phyloP scores from a whole-genome alignment of 2,797 vertebrate genomes.

The Characodon lateralis region DNA sequence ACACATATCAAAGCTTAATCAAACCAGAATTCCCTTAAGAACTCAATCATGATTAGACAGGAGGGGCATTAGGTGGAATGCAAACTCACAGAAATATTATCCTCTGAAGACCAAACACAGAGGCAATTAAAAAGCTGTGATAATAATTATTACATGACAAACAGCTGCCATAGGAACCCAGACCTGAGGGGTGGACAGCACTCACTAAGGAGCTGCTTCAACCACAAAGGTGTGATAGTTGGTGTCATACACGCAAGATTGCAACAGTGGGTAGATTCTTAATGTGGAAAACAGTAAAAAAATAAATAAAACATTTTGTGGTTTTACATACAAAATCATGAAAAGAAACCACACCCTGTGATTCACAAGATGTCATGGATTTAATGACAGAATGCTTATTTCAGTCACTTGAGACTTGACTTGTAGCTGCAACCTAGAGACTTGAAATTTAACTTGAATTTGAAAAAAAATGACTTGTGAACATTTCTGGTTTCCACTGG shows the following conservation, averaged over 20 bases:
- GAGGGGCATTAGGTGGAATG: conserved; percentile 7
- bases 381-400: background rate
- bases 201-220: conserved; percentile 42
- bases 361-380: background rate
- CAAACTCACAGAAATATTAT: conserved; percentile 15
- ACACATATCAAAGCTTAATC: conserved; percentile 4
- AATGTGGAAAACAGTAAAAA: too few relatives aligned
- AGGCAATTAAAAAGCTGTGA: conserved; percentile 48
- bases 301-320: too few relatives aligned
- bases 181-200: conserved; percentile 28
- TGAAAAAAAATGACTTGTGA: background rate
- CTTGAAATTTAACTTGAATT: background rate
- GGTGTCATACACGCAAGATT: conserved; percentile 21
- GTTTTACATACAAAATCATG: too few relatives aligned
- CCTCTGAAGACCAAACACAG: conserved; percentile 42
- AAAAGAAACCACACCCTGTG: too few relatives aligned
- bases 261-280: conserved; percentile 4
- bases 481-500: background rate
- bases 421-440: background rate
- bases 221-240: conserved; percentile 32
- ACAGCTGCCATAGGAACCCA: conserved; percentile 33
- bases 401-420: background rate
- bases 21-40: conserved; percentile 13
- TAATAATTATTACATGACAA: conserved; percentile 54
- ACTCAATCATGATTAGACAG: conserved; percentile 14